Conservation (phyloP, 2,888 invertebrate genomes). For the Parasteatoda lunata region DNA sequence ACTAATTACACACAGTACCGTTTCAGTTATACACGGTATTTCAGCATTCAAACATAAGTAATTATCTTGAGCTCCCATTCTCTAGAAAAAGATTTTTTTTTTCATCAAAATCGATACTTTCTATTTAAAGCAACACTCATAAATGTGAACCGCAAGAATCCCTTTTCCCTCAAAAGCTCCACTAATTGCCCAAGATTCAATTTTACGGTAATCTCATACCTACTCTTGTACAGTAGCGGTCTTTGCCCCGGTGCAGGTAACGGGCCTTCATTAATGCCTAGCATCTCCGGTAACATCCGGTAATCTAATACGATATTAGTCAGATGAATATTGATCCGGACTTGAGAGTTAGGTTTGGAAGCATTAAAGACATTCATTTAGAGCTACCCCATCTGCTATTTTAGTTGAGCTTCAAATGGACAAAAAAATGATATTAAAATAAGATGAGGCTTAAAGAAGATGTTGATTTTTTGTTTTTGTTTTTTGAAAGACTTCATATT, state of each 20-base stretch:
- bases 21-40: too few species aligned
- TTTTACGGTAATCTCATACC: conserved; percentile 64
- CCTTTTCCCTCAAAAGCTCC: conserved; percentile 47
- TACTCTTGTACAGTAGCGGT: conserved; percentile 18
- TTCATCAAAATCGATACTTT: conserved; percentile 47
- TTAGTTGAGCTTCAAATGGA: not conserved
- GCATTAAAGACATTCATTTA: conserved; percentile 39
- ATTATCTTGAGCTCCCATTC: not conserved
- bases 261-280: conserved; percentile 62
- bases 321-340: conserved; percentile 60
- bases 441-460: too few species aligned
- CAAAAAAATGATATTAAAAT: too few species aligned
- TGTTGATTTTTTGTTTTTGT: too few species aligned
- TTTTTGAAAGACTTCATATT: too few species aligned
- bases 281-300: conserved; percentile 57
- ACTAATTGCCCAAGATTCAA: conserved; percentile 64
- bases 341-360: conserved; percentile 3
- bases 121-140: conserved; percentile 60
- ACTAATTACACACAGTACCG: too few species aligned
- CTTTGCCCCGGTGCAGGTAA: conserved; percentile 28
- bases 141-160: conserved; percentile 25
- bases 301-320: conserved; percentile 65
- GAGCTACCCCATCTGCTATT: conserved; percentile 32
- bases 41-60: too few species aligned
- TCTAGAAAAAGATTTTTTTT: conserved; percentile 4